phyloP scores from a whole-genome alignment of 2,797 vertebrate species.

The Pyrrhura leucotis region DNA sequence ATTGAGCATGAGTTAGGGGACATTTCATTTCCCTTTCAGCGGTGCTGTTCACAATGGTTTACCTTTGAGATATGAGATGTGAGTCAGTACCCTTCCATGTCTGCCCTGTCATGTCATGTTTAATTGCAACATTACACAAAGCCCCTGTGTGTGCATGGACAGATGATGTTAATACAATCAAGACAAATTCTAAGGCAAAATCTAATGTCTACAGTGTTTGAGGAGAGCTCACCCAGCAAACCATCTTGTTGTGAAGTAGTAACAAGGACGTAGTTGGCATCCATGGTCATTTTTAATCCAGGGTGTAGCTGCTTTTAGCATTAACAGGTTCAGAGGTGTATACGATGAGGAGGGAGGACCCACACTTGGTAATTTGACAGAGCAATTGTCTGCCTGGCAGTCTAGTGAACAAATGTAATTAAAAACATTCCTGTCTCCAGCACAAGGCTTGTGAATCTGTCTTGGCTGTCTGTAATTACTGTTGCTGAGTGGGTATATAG shows the following conservation, averaged over 20 bases:
- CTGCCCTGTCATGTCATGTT: not conserved
- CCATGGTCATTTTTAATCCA: not conserved
- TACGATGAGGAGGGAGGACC: not conserved
- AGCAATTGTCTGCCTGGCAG: not conserved
- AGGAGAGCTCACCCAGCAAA: not conserved
- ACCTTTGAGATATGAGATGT: not conserved
- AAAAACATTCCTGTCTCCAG: constrained; percentile 18
- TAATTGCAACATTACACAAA: not conserved
- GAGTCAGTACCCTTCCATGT: not conserved
- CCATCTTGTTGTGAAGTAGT: not conserved
- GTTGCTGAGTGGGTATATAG: not conserved
- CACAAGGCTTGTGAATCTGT: not conserved
- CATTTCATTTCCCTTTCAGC: not conserved
- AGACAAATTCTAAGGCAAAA: not conserved
- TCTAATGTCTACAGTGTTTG: not conserved
- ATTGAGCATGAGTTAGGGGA: not conserved
- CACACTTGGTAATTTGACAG: not conserved
- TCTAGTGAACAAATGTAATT: not conserved
- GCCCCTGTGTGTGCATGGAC: not conserved
- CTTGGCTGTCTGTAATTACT: constrained; percentile 28
- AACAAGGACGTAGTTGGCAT: not conserved
- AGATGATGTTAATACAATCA: not conserved
- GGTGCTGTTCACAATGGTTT: not conserved
- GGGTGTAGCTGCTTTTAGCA: not conserved
- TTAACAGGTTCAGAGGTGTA: not conserved